phyloP scores from a whole-genome alignment of 2,113 vertebrate species.

The Lipotes vexillifer region DNA sequence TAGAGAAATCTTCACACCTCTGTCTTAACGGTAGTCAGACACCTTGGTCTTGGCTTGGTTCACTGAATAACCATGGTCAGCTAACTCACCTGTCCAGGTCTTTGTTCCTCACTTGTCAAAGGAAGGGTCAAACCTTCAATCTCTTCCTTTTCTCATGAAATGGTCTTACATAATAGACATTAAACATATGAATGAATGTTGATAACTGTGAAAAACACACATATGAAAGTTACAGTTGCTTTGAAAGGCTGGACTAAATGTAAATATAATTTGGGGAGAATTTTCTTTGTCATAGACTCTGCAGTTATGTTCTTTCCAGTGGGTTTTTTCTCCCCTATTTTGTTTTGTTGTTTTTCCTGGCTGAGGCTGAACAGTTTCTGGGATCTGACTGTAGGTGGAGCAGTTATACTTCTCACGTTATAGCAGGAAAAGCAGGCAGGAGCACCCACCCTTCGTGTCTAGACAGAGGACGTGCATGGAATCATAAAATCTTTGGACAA shows the following conservation, averaged over 20 bases:
- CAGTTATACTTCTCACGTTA: neutral
- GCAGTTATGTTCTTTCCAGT: neutral
- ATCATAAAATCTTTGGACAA: conserved; percentile 26
- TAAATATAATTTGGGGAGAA: neutral
- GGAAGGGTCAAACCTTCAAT: neutral
- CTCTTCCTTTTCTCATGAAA: neutral
- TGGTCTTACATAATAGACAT: neutral
- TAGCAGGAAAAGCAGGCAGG: neutral
- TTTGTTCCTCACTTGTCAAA: neutral
- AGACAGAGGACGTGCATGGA: conserved; percentile 61
- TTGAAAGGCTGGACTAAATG: neutral
- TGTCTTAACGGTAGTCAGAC: neutral
- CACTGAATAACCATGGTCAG: neutral
- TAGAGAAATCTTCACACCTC: neutral
- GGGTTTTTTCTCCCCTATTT: neutral
- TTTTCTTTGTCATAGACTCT: no score
- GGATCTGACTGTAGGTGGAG: conserved; percentile 53
- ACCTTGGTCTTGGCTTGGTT: neutral
- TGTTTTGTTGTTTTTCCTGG: neutral
- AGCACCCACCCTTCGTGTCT: conserved; percentile 33
- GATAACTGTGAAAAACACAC: neutral
- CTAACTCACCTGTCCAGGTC: neutral
- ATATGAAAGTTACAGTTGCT: neutral
- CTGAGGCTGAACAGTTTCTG: neutral
- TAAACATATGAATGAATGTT: neutral